Conservation (phyloP, 2,888 invertebrate species). For the Piscicola geometra region DNA sequence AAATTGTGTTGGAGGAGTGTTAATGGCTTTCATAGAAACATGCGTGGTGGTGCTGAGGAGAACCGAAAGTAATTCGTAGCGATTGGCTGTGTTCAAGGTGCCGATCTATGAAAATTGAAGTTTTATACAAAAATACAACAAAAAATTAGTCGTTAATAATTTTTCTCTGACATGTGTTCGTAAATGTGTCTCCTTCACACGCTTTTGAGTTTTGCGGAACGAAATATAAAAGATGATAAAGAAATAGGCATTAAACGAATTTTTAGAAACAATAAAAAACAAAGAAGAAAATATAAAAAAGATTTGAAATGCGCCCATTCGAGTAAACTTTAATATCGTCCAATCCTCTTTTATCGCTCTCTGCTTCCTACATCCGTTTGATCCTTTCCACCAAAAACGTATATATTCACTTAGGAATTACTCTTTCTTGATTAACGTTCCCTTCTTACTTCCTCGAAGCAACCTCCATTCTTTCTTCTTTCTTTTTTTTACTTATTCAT, state of each 20-base stretch:
- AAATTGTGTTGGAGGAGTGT: too few relatives aligned
- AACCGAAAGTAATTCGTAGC: too few relatives aligned
- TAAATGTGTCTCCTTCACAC: too few relatives aligned
- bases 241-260: neutral
- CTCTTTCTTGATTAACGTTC: neutral
- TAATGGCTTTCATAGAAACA: too few relatives aligned
- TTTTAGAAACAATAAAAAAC: neutral
- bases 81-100: too few relatives aligned
- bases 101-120: too few relatives aligned
- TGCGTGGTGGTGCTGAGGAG: too few relatives aligned
- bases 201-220: neutral
- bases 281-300: neutral
- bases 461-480: neutral
- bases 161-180: too few relatives aligned
- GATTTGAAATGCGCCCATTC: neutral
- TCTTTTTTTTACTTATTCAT: neutral
- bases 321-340: neutral
- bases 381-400: neutral
- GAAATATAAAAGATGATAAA: neutral
- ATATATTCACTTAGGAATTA: neutral
- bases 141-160: too few relatives aligned
- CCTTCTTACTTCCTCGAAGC: neutral
- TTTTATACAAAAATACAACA: too few relatives aligned
- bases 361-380: neutral
- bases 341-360: conserved; percentile 1